These are phyloP conservation scores for Malacoctenus gilli DNA, from an alignment of 2,797 vertebrate species.

Conservation along the genomic window DNA sequence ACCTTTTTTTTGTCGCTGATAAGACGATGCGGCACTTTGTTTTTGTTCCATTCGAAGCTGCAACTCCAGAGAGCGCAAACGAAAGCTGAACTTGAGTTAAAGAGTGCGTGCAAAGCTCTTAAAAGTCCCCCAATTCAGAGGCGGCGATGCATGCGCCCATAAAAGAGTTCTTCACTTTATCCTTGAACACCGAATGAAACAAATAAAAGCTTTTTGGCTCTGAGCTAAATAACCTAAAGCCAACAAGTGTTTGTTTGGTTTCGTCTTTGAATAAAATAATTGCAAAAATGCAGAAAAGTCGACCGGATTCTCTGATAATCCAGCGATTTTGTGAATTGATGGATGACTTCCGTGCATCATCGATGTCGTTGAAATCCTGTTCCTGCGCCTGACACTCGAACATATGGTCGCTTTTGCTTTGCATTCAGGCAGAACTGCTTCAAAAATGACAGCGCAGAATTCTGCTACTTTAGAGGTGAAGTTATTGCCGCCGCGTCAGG, in stretches of 20 bases:
- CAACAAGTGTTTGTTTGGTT: conserved; percentile 18
- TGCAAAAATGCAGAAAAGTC: background rate
- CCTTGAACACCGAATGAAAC: conserved; percentile 12
- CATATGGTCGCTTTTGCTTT: conserved; percentile 35
- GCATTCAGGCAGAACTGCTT: conserved; percentile 17
- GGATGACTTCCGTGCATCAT: too few species aligned
- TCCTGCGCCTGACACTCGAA: too few species aligned
- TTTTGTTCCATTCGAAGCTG: too few species aligned
- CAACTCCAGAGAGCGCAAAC: too few species aligned
- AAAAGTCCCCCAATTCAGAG: background rate
- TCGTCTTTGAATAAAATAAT: conserved; percentile 17
- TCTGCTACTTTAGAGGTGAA: conserved; percentile 32
- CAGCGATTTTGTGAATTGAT: too few species aligned
- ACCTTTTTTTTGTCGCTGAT: too few species aligned
- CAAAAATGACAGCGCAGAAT: conserved; percentile 40
- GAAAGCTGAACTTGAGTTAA: too few species aligned
- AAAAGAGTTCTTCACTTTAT: background rate
- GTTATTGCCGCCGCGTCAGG: conserved; percentile 45
- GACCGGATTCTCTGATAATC: too few species aligned
- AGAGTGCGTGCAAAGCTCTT: too few species aligned
- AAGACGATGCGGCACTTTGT: too few species aligned
- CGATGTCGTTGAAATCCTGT: too few species aligned
- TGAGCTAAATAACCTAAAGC: conserved; percentile 7
- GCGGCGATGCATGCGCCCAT: background rate
- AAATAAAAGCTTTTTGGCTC: conserved; percentile 1